Base-by-base conservation (phyloP, 2,797 vertebrate species). In the Sternotherus odoratus region DNA sequence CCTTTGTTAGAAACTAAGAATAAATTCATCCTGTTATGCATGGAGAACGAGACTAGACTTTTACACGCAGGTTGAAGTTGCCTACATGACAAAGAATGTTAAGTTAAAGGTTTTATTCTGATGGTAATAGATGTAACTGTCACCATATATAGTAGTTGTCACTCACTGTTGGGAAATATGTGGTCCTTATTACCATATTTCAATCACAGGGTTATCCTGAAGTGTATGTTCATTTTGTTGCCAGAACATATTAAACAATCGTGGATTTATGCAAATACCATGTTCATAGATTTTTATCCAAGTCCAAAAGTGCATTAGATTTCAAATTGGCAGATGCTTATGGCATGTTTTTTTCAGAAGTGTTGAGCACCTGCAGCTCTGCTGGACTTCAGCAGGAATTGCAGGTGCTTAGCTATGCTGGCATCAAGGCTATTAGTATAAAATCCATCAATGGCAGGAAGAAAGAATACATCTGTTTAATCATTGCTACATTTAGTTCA, bases 21-120 rank as follows among this genome's bases (percentile, higher is more conserved):
- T 89, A 82, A 94, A 94, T 36, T 77, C 15, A 60, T 94, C 39
- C 79, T 89, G 26, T 28, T 77, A 21, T 53, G 90, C 86, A 69
- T 88, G 11, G 79, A 90, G 87, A 88, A 5, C 46, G 69, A 50
- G n/a, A 36, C 60, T 53, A 26, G 4, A 53, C 5, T 85, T 72
- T 49, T 91, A 15, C 82, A 63, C 23, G 5, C 39, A 57, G 8
- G 85, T 75, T 63, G 39, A 54, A 36, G 72, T 85, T 88, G 43
- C 36, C 48, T 24, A 50, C 69, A 50, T 79, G 39, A 51, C 13
- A 33, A 15, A 51, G 9, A 74, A 82, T 13, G 39, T 85, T 6
- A 72, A 84, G 53, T 33, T 63, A 23, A 23, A 60, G 8, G 3
- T 78, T 88, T 85, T 19, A 30, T 33, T 85, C 90, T 39, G n/a